phyloP scores from a whole-genome alignment of 2,113 vertebrate species.

The Megaceryle maxima region DNA sequence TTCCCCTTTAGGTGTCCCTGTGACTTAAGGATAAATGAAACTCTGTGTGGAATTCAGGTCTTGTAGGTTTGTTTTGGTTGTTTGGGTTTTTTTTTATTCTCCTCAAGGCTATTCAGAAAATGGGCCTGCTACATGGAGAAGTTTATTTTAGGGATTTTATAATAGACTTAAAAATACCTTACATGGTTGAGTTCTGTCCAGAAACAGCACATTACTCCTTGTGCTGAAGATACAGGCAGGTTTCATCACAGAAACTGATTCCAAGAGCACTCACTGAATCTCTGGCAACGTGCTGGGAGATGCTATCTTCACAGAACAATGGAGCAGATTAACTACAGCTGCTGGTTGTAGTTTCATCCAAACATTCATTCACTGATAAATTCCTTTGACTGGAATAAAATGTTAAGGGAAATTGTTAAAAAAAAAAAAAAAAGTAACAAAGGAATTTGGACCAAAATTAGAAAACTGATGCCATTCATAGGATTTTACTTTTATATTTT shows the following conservation, averaged over 20 bases:
- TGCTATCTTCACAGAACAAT: constrained; percentile 31
- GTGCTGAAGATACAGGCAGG: background rate
- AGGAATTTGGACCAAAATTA: background rate
- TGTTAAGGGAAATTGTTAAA: background rate
- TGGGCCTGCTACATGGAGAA: background rate
- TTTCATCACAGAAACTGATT: background rate
- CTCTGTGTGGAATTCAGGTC: background rate
- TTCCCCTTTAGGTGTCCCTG: background rate
- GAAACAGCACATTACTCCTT: constrained; percentile 1
- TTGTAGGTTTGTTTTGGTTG: background rate
- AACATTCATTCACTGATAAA: constrained; percentile 20
- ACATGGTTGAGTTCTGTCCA: constrained; percentile 18
- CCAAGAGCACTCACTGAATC: background rate
- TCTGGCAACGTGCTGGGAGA: background rate
- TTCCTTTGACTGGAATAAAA: constrained; percentile 40
- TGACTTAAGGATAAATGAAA: background rate
- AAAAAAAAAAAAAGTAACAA: background rate
- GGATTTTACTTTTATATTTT: background rate
- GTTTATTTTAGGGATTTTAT: constrained; percentile 42
- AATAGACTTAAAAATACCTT: constrained; percentile 29
- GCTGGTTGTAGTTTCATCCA: background rate
- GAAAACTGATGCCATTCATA: background rate
- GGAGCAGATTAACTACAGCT: constrained; percentile 39
- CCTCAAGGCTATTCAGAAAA: constrained; percentile 13
- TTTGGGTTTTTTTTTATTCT: background rate